These are phyloP conservation scores for Trimorus sp. DNA, from an alignment of 2,888 invertebrate species.

Conservation along the genomic window DNA sequence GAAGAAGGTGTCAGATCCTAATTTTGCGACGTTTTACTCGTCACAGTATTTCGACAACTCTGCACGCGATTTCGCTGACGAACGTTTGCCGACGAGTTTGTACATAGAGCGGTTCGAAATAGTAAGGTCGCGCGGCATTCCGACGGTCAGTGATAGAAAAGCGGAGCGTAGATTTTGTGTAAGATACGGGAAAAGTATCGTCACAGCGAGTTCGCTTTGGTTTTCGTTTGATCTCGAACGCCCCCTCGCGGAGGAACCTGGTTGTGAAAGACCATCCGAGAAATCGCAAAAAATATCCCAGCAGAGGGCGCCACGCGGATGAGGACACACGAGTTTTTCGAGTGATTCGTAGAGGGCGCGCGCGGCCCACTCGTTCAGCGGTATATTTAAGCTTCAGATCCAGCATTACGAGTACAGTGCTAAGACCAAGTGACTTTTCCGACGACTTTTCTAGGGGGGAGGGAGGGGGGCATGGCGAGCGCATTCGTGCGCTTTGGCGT, in stretches of 20 bases:
- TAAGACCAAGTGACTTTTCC: slow-evolving; percentile 1
- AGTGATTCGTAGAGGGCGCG: not conserved
- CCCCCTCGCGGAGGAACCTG: slow-evolving; percentile 42
- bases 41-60: slow-evolving; percentile 42
- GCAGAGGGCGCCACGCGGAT: no score
- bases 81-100: not conserved
- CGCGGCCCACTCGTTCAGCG: not conserved
- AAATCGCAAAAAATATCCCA: no score
- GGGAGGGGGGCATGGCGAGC: not conserved
- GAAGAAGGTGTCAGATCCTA: slow-evolving; percentile 20
- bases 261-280: slow-evolving; percentile 38
- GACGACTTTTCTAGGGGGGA: not conserved
- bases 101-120: not conserved
- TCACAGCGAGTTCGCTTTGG: slow-evolving; percentile 7
- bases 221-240: slow-evolving; percentile 39
- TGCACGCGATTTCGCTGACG: slow-evolving; percentile 36
- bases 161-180: slow-evolving; percentile 38
- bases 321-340: no score
- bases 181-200: slow-evolving; percentile 14
- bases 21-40: slow-evolving; percentile 16
- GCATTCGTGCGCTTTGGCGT: not conserved
- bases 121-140: not conserved
- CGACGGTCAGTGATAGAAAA: slow-evolving; percentile 1
- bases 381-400: slow-evolving; percentile 10
- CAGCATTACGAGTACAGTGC: not conserved